phyloP scores from a whole-genome alignment of 2,888 invertebrate species.

The Orchestes rusci region DNA sequence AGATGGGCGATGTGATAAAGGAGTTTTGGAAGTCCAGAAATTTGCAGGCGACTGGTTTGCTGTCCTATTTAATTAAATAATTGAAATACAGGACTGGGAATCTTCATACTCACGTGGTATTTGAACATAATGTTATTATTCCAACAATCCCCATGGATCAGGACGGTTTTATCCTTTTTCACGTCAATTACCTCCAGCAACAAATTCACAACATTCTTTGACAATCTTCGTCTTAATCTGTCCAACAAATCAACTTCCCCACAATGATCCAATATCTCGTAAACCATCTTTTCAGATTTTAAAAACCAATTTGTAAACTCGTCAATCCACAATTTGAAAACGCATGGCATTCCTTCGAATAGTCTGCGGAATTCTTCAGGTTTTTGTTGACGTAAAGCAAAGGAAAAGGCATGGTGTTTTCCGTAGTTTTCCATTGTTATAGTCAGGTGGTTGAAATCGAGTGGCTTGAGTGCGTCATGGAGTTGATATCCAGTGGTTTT shows the following conservation, averaged over 20 bases:
- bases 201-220: no score
- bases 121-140: slow-evolving; percentile 27
- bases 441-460: slow-evolving; percentile 5
- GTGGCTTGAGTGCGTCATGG: slow-evolving; percentile 6
- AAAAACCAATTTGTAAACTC: no score
- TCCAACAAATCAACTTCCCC: no score
- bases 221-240: no score
- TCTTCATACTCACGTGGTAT: slow-evolving; percentile 20
- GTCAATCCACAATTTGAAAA: no score
- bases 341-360: no score
- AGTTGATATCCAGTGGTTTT: slow-evolving; percentile 4
- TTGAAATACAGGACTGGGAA: no score
- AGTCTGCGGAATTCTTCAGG: slow-evolving; percentile 2
- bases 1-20: slow-evolving; percentile 8
- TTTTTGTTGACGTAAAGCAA: slow-evolving; percentile 8
- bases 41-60: not conserved
- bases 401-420: slow-evolving; percentile 4
- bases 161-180: not conserved
- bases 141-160: slow-evolving; percentile 25
- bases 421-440: slow-evolving; percentile 8
- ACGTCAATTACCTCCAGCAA: no score
- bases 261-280: no score
- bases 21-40: slow-evolving; percentile 21
- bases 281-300: no score
- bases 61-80: no score